Conservation (phyloP, 1,140 invertebrate species). For the Lepidurus arcticus region DNA sequence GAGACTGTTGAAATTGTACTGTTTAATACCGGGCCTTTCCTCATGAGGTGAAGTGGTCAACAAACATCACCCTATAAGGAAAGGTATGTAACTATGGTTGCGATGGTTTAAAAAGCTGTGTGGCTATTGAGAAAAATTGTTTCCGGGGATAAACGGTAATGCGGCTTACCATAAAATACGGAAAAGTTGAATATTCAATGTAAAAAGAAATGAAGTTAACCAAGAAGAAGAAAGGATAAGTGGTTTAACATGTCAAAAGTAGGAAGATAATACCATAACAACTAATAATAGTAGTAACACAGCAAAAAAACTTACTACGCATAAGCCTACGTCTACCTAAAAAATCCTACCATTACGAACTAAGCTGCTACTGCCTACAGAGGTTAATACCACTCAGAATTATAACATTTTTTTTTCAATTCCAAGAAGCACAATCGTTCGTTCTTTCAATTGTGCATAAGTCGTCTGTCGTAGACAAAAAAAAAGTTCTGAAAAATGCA, state of each 20-base stretch:
- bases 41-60: not conserved
- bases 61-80: not conserved
- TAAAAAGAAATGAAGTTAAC: not conserved
- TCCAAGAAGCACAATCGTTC: slow-evolving; percentile 4
- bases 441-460: slow-evolving; percentile 16
- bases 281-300: slow-evolving; percentile 7
- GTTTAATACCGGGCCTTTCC: not conserved
- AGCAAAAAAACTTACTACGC: not conserved
- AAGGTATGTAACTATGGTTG: slow-evolving; percentile 2
- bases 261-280: slow-evolving; percentile 2
- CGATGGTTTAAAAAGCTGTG: slow-evolving; percentile 16
- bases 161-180: not conserved
- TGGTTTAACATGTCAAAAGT: not conserved
- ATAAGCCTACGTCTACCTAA: not conserved
- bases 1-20: slow-evolving; percentile 22
- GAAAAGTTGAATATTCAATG: not conserved
- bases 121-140: not conserved
- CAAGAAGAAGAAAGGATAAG: not conserved
- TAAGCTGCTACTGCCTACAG: not conserved
- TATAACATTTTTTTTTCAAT: not conserved
- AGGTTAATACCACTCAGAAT: slow-evolving; percentile 8
- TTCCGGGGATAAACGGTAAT: not conserved
- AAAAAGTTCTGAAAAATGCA: not conserved
- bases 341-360: not conserved
- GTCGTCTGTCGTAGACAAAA: not conserved